A percentile compares a stretch with the other conserved stretches of the same genome.
phyloP scores from a whole-genome alignment of 2,113 vertebrate species.

The Scomber scombrus region DNA sequence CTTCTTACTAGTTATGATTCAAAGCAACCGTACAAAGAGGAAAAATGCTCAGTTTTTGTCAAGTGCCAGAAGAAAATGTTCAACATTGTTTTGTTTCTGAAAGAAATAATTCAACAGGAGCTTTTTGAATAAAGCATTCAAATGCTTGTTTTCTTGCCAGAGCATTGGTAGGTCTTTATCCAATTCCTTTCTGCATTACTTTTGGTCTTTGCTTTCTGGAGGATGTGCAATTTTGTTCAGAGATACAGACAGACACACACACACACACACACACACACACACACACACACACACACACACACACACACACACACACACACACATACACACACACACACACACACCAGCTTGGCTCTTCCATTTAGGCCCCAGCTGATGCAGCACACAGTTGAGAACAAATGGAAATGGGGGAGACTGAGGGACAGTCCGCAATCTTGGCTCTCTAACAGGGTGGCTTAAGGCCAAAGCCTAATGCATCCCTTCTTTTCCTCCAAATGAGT shows the following conservation, averaged over 20 bases:
- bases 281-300: constrained; percentile 18
- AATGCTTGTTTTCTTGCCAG: constrained; percentile 12
- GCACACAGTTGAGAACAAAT: constrained; percentile 69
- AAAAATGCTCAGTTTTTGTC: neutral
- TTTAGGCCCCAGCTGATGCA: constrained; percentile 67
- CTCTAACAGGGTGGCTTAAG: constrained; percentile 82
- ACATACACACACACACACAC: no score
- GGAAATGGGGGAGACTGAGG: constrained; percentile 46
- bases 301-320: neutral
- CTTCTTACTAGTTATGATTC: constrained; percentile 33
- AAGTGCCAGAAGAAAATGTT: constrained; percentile 23
- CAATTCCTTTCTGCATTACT: constrained; percentile 23
- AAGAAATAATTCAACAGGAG: constrained; percentile 18
- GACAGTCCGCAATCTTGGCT: constrained; percentile 68
- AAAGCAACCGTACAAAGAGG: constrained; percentile 5
- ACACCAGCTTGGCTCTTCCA: constrained; percentile 59
- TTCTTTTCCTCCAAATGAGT: constrained; percentile 75
- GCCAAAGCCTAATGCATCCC: constrained; percentile 86
- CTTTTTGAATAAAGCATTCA: constrained; percentile 28
- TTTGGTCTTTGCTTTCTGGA: constrained; percentile 30
- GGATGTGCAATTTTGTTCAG: constrained; percentile 31
- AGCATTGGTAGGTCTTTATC: constrained; percentile 5
- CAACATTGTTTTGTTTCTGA: constrained; percentile 5
- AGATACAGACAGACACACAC: constrained; percentile 16
- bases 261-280: constrained; percentile 28